Percentiles rank a stretch among this genome's conserved stretches.
Evolutionary conservation across 2,888 invertebrate genomes (phyloP).

Genomic region (Eucriotettix oculatus): DNA sequence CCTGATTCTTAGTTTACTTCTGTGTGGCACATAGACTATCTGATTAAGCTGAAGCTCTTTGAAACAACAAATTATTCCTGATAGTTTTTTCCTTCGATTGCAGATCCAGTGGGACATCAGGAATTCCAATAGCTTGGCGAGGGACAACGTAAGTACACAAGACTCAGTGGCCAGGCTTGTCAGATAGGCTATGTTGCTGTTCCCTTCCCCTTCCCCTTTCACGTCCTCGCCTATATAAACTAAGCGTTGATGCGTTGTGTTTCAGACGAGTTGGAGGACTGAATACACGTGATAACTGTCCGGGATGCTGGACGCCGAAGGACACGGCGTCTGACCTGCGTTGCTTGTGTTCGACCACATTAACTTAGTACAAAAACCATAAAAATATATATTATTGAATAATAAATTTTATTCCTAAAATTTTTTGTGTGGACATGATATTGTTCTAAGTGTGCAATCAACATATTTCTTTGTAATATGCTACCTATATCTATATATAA

Average conservation of each 20-base stretch:
- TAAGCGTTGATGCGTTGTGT: conserved; percentile 19
- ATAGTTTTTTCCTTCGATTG: neutral
- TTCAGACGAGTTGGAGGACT: conserved; percentile 80
- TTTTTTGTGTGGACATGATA: neutral
- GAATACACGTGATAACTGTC: conserved; percentile 69
- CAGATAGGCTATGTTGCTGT: neutral
- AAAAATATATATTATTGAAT: no score
- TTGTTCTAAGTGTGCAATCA: neutral
- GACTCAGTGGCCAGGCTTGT: neutral
- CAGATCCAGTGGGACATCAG: neutral
- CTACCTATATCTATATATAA: neutral
- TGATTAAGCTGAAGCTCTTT: no score
- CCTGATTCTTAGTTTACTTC: no score
- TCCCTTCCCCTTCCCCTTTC: neutral
- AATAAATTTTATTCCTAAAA: no score
- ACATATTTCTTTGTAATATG: neutral
- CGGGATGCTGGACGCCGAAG: conserved; percentile 1
- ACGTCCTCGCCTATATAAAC: neutral
- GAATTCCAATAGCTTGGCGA: neutral
- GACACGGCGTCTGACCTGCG: neutral
- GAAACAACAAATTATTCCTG: no score
- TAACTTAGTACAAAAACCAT: no score
- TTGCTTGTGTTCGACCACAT: no score
- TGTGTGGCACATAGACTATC: no score
- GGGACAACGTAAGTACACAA: neutral